Percentiles rank a stretch among this genome's conserved stretches.
phyloP scores from a whole-genome alignment of 2,888 invertebrate species.

The Zhuqinia jingwanae region DNA sequence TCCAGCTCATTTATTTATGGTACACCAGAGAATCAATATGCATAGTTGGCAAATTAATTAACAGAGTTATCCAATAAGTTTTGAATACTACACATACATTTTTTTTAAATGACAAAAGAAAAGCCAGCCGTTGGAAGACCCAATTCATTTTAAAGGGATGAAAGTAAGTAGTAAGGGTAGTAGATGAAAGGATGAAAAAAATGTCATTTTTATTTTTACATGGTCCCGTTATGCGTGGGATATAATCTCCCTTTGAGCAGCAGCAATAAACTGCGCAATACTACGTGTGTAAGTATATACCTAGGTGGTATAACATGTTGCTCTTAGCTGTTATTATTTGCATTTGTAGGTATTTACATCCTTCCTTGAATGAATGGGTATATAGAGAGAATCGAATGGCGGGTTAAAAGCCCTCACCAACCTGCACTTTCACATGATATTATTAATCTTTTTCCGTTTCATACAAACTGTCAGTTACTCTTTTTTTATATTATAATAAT shows the following conservation, averaged over 20 bases:
- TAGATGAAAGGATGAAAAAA: neutral
- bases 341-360: conserved; percentile 3
- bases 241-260: too few relatives aligned
- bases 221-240: too few relatives aligned
- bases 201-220: neutral
- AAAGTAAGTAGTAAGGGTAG: neutral
- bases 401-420: conserved; percentile 50
- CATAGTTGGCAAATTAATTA: too few relatives aligned
- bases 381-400: conserved; percentile 29
- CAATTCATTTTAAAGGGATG: neutral
- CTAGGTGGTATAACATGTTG: neutral
- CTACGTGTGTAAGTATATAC: neutral
- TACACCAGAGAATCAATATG: too few relatives aligned
- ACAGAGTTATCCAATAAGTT: too few relatives aligned
- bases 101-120: neutral
- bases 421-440: conserved; percentile 18
- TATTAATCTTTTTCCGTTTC: neutral
- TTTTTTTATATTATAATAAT: conserved; percentile 25
- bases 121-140: neutral
- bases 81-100: too few relatives aligned
- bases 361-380: conserved; percentile 17
- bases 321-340: too few relatives aligned
- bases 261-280: neutral
- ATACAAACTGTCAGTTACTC: neutral
- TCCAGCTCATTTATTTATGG: too few relatives aligned